phyloP scores from a whole-genome alignment of 2,888 invertebrate species.

The Himalopsyche kuldschensis region DNA sequence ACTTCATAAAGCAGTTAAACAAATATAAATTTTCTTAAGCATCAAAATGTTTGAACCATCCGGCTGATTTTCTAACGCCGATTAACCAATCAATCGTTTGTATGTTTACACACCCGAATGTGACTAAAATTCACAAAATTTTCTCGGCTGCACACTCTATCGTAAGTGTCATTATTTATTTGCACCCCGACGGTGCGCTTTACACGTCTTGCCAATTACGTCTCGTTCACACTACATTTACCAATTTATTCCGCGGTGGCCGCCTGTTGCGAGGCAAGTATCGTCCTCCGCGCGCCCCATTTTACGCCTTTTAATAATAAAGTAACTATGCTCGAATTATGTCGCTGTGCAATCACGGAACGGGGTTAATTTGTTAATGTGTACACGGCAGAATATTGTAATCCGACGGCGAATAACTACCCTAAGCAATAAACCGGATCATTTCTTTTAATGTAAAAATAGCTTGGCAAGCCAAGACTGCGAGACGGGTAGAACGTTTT shows the following conservation, averaged over 20 bases:
- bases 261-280: slow-evolving; percentile 7
- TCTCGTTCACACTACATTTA: slow-evolving; percentile 12
- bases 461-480: background rate
- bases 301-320: slow-evolving; percentile 15
- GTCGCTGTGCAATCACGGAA: slow-evolving; percentile 18
- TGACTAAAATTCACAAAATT: too few species aligned
- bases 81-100: too few species aligned
- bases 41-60: too few species aligned
- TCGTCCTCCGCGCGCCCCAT: background rate
- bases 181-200: background rate
- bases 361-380: slow-evolving; percentile 32
- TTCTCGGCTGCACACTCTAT: background rate
- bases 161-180: slow-evolving; percentile 4
- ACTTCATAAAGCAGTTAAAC: too few species aligned
- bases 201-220: slow-evolving; percentile 15
- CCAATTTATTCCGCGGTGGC: slow-evolving; percentile 1
- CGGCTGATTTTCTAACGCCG: too few species aligned
- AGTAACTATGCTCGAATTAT: background rate
- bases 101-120: too few species aligned
- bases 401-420: background rate
- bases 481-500: background rate
- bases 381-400: slow-evolving; percentile 12
- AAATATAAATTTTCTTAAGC: too few species aligned
- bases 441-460: slow-evolving; percentile 14
- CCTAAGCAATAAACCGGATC: slow-evolving; percentile 19